A percentile compares a stretch with the other conserved stretches of the same genome.
phyloP scores from a whole-genome alignment of 2,113 vertebrate species.

The Salvelinus namaycush region DNA sequence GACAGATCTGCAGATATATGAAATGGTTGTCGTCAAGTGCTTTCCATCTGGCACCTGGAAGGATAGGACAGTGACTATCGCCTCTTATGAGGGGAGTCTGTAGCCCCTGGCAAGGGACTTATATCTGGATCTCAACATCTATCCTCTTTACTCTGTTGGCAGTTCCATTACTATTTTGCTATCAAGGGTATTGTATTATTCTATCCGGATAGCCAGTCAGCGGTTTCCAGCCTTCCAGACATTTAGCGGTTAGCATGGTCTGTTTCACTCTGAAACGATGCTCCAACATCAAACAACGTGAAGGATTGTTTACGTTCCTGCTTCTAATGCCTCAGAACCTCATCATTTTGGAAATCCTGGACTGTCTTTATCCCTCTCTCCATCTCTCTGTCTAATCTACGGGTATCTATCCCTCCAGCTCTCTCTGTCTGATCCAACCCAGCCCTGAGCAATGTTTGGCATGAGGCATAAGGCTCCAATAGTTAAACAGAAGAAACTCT shows the following conservation, averaged over 20 bases:
- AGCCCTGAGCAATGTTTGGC: constrained; percentile 16
- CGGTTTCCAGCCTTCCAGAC: too few relatives aligned
- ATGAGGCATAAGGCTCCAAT: constrained; percentile 18
- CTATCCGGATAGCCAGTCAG: too few relatives aligned
- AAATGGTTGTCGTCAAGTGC: constrained; percentile 44
- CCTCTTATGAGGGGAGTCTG: constrained; percentile 11
- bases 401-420: constrained; percentile 51
- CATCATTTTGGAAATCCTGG: constrained; percentile 61
- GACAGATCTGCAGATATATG: constrained; percentile 23
- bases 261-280: constrained; percentile 45
- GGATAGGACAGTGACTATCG: neutral
- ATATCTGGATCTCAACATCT: constrained; percentile 37
- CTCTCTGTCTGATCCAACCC: constrained; percentile 43
- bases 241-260: constrained; percentile 11
- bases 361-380: constrained; percentile 15
- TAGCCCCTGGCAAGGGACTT: neutral
- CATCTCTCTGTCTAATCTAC: neutral
- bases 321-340: constrained; percentile 59
- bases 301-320: constrained; percentile 65
- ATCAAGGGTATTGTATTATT: too few relatives aligned
- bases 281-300: constrained; percentile 65
- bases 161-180: constrained; percentile 33
- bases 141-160: constrained; percentile 55
- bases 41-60: constrained; percentile 11
- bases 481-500: constrained; percentile 25